Evolutionary conservation across 2,888 invertebrate genomes (phyloP).

Genomic region (Catocala sponsa): DNA sequence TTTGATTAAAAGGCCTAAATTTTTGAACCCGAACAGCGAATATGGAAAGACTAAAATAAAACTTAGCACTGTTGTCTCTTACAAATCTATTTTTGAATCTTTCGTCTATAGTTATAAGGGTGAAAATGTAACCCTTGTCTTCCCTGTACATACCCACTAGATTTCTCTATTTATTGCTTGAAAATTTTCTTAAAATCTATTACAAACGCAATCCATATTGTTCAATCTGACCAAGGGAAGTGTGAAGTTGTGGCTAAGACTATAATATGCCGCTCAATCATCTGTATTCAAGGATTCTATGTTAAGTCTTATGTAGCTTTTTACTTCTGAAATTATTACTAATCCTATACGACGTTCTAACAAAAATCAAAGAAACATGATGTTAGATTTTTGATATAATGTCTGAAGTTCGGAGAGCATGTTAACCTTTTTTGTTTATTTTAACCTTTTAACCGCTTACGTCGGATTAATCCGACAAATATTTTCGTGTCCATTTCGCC

Average conservation of each 20-base stretch:
- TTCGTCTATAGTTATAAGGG: slow-evolving; percentile 50
- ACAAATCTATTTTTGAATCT: slow-evolving; percentile 67
- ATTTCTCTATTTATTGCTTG: slow-evolving; percentile 28
- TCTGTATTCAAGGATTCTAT: no score
- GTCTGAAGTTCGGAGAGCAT: no score
- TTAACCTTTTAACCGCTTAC: no score
- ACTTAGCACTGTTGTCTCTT: slow-evolving; percentile 54
- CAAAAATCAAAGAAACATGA: no score
- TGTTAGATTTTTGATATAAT: no score
- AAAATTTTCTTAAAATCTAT: slow-evolving; percentile 10
- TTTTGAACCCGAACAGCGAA: slow-evolving; percentile 65
- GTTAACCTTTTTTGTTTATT: no score
- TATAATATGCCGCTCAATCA: no score
- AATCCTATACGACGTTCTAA: no score
- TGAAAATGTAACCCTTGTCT: slow-evolving; percentile 31
- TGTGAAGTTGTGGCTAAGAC: not conserved
- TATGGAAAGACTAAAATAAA: slow-evolving; percentile 59
- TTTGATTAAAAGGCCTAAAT: slow-evolving; percentile 38
- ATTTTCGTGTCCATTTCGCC: no score
- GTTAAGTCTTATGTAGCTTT: no score
- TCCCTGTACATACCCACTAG: slow-evolving; percentile 36
- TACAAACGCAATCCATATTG: not conserved
- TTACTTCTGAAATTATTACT: no score
- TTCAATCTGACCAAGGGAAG: slow-evolving; percentile 4
- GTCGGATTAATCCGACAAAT: no score